Conservation (phyloP, 2,888 invertebrate species). For the Lumbricus terrestris region DNA sequence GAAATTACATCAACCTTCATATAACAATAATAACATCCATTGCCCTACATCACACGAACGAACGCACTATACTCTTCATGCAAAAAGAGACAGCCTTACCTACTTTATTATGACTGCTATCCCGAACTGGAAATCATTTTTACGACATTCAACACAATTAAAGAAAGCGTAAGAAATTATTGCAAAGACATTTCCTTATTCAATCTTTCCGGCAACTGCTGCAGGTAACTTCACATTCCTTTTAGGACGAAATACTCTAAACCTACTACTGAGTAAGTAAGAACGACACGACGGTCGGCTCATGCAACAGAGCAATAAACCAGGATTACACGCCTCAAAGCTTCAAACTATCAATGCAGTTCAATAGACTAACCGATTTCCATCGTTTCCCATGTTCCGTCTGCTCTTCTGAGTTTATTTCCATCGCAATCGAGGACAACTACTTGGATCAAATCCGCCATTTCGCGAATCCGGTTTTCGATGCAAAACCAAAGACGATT, state of each 20-base stretch:
- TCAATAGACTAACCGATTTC: not conserved
- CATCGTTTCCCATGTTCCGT: not conserved
- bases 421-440: not conserved
- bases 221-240: not conserved
- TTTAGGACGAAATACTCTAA: not conserved
- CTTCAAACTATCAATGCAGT: not conserved
- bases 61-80: not conserved
- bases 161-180: not conserved
- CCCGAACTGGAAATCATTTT: not conserved
- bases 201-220: not conserved
- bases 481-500: not conserved
- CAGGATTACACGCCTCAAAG: not conserved
- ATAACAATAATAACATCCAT: not conserved
- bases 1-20: too few species aligned
- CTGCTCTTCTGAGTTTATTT: not conserved
- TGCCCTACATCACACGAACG: not conserved
- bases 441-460: not conserved
- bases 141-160: not conserved
- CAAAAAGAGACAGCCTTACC: not conserved
- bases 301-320: not conserved
- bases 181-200: not conserved
- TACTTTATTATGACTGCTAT: not conserved
- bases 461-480: constrained; percentile 3
- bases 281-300: not conserved
- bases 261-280: constrained; percentile 3